Base-by-base conservation (phyloP, 1,140 invertebrate species). In the Vollenhovia emeryi region DNA sequence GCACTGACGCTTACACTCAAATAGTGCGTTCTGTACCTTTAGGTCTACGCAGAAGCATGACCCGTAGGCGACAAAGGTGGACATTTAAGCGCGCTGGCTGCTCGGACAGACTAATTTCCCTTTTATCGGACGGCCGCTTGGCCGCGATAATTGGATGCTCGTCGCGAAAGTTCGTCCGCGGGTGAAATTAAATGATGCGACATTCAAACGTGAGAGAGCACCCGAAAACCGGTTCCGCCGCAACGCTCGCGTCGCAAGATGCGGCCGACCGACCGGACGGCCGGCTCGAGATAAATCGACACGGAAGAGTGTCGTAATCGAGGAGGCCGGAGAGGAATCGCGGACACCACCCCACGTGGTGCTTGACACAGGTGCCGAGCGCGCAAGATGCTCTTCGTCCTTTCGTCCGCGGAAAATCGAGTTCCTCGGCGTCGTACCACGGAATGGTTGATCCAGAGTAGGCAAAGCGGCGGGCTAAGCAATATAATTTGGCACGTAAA, bases 251-350 rank as follows among this genome's bases (percentile, higher is more conserved):
- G 64, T 75, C 48, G 60, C 59, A 73, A 71, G 80, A 59, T 73
- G 43, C 71, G 21, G 59, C 50, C 43, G 50, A 33, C 30, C 60
- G 82, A 62, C 59, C 86, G 64, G 55, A 36, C 80, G 75, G 57
- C 62, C 85, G 85, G 55, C 79, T 84, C 73, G 79, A 89, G 88
- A 89, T 87, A 87, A 90, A 88, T 90, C 89, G 86, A 90, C 86
- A 80, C 89, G 89, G 89, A 90, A 90, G 89, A 90, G 86, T 90
- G 89, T 88, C 84, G 89, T 90, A 90, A 90, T 90, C 89, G 86
- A 88, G 87, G 52, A 24, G 57, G 52, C 71, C 84, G 84, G 73
- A 73, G 78, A 82, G 76, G 86, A 87, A 90, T 78, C 85, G 87
- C 79, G 88, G 52, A 82, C 74, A 86, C 85, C 60, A 86, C 80